These are phyloP conservation scores for Ophioninae sp. DNA, from an alignment of 2,888 invertebrate genomes.

Conservation along the genomic window DNA sequence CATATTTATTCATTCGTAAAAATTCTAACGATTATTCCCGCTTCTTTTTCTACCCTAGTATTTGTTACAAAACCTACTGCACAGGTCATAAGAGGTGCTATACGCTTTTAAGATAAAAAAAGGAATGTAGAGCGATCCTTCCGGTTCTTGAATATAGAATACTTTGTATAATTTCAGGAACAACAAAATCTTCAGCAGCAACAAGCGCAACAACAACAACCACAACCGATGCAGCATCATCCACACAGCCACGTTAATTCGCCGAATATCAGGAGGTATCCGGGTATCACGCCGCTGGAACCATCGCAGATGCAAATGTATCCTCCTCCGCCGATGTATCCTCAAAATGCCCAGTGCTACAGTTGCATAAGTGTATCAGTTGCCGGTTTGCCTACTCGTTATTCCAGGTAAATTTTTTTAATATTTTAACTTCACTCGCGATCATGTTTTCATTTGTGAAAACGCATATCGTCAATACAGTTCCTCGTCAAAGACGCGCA, in stretches of 20 bases:
- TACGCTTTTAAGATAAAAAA: background rate
- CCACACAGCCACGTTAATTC: slow-evolving; percentile 74
- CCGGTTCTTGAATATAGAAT: background rate
- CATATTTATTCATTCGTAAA: slow-evolving; percentile 30
- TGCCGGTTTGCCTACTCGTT: slow-evolving; percentile 76
- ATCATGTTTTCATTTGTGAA: background rate
- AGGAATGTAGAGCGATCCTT: background rate
- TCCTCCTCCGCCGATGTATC: slow-evolving; percentile 76
- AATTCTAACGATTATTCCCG: slow-evolving; percentile 39
- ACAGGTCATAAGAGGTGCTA: slow-evolving; percentile 44
- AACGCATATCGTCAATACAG: background rate
- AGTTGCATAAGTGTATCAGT: slow-evolving; percentile 78
- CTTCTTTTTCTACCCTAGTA: slow-evolving; percentile 41
- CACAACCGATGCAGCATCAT: slow-evolving; percentile 71
- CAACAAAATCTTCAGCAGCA: slow-evolving; percentile 34
- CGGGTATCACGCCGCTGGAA: slow-evolving; percentile 75
- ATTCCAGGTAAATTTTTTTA: slow-evolving; percentile 72
- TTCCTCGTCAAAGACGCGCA: background rate
- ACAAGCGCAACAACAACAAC: slow-evolving; percentile 23
- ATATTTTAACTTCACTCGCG: background rate
- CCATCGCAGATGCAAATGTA: slow-evolving; percentile 77
- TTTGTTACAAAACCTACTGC: slow-evolving; percentile 37
- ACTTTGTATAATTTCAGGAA: slow-evolving; percentile 30
- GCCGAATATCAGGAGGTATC: slow-evolving; percentile 76
- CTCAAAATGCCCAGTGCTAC: slow-evolving; percentile 77